Percentiles rank a stretch among this genome's conserved stretches.
Conservation (phyloP, 2,888 invertebrate genomes). For the Heteromyza rotundicornis region DNA sequence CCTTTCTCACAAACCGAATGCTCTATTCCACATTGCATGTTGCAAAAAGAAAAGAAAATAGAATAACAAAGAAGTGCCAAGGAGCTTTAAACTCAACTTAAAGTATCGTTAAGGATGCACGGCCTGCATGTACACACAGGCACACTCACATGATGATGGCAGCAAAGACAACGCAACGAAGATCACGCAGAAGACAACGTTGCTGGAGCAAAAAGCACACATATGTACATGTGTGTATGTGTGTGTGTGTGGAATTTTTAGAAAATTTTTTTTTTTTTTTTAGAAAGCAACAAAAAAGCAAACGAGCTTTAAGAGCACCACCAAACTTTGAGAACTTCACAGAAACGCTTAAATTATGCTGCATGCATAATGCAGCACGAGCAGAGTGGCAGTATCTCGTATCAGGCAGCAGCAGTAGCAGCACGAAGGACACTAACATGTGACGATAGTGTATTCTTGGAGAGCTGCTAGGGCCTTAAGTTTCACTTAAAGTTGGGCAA, state of each 20-base stretch:
- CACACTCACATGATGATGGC: background rate
- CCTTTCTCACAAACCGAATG: too few species aligned
- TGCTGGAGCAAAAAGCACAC: constrained; percentile 6
- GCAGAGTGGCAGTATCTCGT: constrained; percentile 16
- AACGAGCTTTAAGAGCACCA: constrained; percentile 21
- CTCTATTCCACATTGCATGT: too few species aligned
- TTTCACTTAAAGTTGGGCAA: background rate
- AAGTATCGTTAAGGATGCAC: constrained; percentile 5
- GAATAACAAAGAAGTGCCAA: background rate
- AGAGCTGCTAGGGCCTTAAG: background rate
- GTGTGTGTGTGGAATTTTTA: constrained; percentile 7
- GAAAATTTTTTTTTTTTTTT: too few species aligned
- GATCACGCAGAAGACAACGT: constrained; percentile 9
- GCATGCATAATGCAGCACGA: constrained; percentile 54
- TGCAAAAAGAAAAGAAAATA: background rate
- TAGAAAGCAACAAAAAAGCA: constrained; percentile 10
- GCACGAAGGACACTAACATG: too few species aligned
- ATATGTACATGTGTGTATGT: background rate
- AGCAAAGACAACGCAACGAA: background rate
- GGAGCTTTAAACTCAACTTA: constrained; percentile 13
- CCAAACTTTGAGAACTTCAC: background rate
- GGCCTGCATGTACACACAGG: constrained; percentile 11
- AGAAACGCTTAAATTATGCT: constrained; percentile 49
- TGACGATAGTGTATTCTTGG: background rate
- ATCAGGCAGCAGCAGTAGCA: too few species aligned